Percentiles rank a stretch among this genome's conserved stretches.
Conservation (phyloP, 2,113 vertebrate species). For the Hemichromis elongatus region DNA sequence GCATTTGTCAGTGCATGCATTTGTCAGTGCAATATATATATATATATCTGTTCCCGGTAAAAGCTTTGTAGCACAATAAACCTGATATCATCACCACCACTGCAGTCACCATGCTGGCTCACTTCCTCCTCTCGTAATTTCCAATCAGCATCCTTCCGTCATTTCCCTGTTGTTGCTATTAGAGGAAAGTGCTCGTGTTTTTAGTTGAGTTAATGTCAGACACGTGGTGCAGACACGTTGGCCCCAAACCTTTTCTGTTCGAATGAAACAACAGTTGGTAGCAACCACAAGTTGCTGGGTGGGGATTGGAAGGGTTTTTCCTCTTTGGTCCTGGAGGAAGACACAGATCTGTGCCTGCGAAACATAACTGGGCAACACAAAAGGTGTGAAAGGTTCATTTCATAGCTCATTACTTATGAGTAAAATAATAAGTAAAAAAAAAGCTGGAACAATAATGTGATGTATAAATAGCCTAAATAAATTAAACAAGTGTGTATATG, state of each 20-base stretch:
- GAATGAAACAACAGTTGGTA: constrained; percentile 25
- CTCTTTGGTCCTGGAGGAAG: neutral
- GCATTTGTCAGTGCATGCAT: no score
- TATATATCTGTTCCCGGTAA: neutral
- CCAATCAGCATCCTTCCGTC: neutral
- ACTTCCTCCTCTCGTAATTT: constrained; percentile 23
- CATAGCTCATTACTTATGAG: neutral
- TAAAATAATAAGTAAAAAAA: neutral
- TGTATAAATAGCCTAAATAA: neutral
- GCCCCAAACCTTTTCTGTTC: neutral
- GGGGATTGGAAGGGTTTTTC: neutral
- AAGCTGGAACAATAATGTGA: no score
- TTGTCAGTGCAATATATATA: no score
- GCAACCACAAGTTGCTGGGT: neutral
- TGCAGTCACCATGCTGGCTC: constrained; percentile 1
- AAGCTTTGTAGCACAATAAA: neutral
- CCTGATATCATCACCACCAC: constrained; percentile 24
- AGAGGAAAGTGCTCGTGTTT: neutral
- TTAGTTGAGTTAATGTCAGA: neutral
- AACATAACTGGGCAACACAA: neutral
- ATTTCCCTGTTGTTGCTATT: neutral
- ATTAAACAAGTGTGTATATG: neutral
- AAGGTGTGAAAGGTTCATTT: neutral
- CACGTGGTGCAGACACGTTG: neutral
- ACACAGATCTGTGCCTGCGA: neutral